Evolutionary conservation across 2,113 vertebrate species (phyloP), one percentile per base, ranked within the genome.

Genomic region (Pogona vitticeps): DNA sequence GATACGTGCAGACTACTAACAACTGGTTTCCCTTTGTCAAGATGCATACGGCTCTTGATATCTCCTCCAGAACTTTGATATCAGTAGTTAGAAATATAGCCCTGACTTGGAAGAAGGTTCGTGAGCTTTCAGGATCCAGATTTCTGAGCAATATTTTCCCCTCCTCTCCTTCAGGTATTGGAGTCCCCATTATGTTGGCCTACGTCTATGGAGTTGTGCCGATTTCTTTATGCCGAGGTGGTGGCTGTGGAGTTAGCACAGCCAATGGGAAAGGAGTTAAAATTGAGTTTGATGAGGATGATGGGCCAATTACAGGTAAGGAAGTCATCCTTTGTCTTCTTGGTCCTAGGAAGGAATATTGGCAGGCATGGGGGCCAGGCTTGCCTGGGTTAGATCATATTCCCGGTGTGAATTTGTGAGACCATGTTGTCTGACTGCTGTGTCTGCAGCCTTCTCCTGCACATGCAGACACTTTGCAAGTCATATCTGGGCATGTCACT

Each of bases 201-300:
- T 99, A 99, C 2, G 99, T 99, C 76, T 99, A 99, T 20, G 99
- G 99, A 0, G 99, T 99, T 1, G 99, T 99, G 84, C 99, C 99
- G 46, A 98, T 99, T 92, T 99, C 98, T 4, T 97, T 99, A 92
- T 99, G 99, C 93, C 97, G 99, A 6, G 98, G 99, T 0, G 98
- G 99, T 0, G 99, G 99, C 90, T 99, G 99, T 33, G 99, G 99
- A 0, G 99, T 99, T 56, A 99, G 98, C 96, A 96, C 98, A 20
- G 99, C 98, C 90, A 99, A 99, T 0, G 99, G 99, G 0, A 98
- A 98, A 33, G 98, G 99, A 0, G 98, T 99, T 23, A 97, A 99
- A 89, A 99, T 99, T 26, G 99, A 99, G 94, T 99, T 99, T 89
- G 98, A 99, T 56, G 99, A 99, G 90, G 98, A 99, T 38, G 98